Percentiles rank a stretch among this genome's conserved stretches.
phyloP scores from a whole-genome alignment of 2,888 invertebrate species.

The Parnassius orleans region DNA sequence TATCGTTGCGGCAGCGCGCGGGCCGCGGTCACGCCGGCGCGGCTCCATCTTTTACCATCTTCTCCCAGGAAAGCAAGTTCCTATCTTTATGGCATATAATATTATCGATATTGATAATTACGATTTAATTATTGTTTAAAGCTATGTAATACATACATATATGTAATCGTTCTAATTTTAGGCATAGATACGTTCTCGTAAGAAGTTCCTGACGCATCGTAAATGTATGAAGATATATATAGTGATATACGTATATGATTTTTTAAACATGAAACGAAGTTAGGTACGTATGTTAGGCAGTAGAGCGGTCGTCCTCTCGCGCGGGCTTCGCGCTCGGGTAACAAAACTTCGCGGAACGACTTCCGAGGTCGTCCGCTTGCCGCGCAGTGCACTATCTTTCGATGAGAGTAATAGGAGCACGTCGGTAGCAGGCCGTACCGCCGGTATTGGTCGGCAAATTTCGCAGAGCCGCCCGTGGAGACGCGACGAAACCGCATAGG shows the following conservation, averaged over 20 bases:
- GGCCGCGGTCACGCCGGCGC: slow-evolving; percentile 70
- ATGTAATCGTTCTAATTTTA: slow-evolving; percentile 82
- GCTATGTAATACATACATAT: slow-evolving; percentile 83
- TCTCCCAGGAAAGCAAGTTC: slow-evolving; percentile 82
- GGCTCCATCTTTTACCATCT: slow-evolving; percentile 68
- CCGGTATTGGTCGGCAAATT: slow-evolving; percentile 65
- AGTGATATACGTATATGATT: slow-evolving; percentile 80
- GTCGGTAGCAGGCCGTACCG: background rate
- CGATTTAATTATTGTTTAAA: slow-evolving; percentile 82
- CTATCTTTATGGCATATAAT: slow-evolving; percentile 83
- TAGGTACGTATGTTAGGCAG: slow-evolving; percentile 79
- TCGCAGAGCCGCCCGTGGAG: slow-evolving; percentile 63
- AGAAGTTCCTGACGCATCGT: slow-evolving; percentile 82
- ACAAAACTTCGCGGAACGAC: slow-evolving; percentile 1
- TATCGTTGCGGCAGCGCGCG: slow-evolving; percentile 70
- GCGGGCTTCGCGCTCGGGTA: slow-evolving; percentile 48
- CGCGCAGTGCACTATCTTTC: background rate
- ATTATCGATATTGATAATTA: slow-evolving; percentile 82
- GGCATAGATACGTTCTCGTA: slow-evolving; percentile 81
- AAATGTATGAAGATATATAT: slow-evolving; percentile 81
- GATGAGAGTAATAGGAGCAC: slow-evolving; percentile 4
- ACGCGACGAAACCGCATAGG: slow-evolving; percentile 77
- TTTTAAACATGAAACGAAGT: slow-evolving; percentile 79
- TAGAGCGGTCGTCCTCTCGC: slow-evolving; percentile 77
- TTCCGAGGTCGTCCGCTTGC: background rate